Conservation (phyloP, 2,113 vertebrate genomes). For the Caretta caretta region DNA sequence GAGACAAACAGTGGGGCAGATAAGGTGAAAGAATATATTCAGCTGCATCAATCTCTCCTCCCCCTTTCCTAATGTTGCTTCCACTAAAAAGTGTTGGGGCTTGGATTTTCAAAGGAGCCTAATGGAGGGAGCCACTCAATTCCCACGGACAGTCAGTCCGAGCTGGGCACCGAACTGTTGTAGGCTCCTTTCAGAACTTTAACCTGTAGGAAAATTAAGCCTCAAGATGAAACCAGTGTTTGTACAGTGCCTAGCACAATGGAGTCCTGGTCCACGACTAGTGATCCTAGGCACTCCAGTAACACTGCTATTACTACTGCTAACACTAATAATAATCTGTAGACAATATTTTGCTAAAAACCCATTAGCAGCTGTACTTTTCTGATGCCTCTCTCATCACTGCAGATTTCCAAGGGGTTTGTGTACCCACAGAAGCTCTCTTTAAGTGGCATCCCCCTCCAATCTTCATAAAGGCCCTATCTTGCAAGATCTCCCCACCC, state of each 20-base stretch:
- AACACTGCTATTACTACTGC: background rate
- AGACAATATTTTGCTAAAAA: background rate
- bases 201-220: conserved; percentile 7
- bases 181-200: background rate
- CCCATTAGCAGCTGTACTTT: background rate
- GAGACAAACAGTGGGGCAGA: background rate
- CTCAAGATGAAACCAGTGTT: background rate
- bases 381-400: background rate
- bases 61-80: background rate
- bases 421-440: background rate
- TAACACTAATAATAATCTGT: background rate
- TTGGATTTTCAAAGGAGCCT: background rate
- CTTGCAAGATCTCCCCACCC: background rate
- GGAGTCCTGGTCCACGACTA: background rate
- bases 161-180: background rate
- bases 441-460: background rate
- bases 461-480: background rate
- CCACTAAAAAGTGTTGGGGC: background rate
- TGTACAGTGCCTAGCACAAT: background rate
- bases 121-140: background rate
- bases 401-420: accelerated
- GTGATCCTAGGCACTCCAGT: background rate
- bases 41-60: background rate
- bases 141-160: background rate
- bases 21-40: background rate